Percentiles rank a stretch among this genome's conserved stretches.
phyloP scores from a whole-genome alignment of 2,888 invertebrate genomes.

The Parascotia fuliginaria region DNA sequence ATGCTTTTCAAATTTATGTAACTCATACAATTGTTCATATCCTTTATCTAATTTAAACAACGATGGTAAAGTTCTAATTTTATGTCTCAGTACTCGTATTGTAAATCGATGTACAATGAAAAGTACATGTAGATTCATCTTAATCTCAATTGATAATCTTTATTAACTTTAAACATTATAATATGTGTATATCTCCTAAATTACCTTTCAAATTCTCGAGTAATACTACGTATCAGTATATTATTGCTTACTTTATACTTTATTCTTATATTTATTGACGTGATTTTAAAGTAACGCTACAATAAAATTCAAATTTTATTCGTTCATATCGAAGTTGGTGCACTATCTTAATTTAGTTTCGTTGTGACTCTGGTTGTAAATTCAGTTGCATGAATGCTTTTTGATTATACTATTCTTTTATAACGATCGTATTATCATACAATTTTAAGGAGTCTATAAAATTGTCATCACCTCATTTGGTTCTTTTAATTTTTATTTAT shows the following conservation, averaged over 20 bases:
- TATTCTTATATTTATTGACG: constrained; percentile 12
- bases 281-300: constrained; percentile 8
- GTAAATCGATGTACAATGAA: no score
- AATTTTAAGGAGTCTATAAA: not conserved
- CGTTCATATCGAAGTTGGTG: not conserved
- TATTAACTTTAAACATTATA: not conserved
- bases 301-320: constrained; percentile 10
- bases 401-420: not conserved
- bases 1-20: no score
- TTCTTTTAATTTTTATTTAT: not conserved
- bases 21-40: no score
- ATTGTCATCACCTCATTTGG: not conserved
- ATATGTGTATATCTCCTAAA: constrained; percentile 8
- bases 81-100: not conserved
- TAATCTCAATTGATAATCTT: constrained; percentile 1
- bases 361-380: constrained; percentile 2
- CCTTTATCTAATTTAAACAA: no score
- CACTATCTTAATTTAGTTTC: constrained; percentile 6
- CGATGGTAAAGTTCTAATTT: not conserved
- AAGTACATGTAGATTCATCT: not conserved
- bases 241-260: constrained; percentile 11
- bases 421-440: not conserved
- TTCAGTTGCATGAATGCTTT: not conserved
- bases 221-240: constrained; percentile 1
- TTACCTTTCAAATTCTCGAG: constrained; percentile 3